Evolutionary conservation across 2,797 vertebrate genomes (phyloP).

Genomic region (Dryobates pubescens): DNA sequence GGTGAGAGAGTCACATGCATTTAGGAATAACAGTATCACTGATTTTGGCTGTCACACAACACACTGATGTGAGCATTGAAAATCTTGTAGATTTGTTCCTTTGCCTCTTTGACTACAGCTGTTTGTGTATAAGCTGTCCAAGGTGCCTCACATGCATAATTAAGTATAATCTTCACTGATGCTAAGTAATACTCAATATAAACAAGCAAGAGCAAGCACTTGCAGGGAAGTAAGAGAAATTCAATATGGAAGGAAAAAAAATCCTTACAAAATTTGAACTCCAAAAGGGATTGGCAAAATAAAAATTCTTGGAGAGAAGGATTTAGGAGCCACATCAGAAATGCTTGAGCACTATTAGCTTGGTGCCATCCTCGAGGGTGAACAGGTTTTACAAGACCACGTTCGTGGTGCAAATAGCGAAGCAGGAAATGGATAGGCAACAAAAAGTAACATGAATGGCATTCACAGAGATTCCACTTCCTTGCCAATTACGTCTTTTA

Average conservation of each 20-base stretch:
- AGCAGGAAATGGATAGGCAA: background rate
- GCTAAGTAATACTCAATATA: background rate
- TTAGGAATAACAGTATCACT: background rate
- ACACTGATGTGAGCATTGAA: background rate
- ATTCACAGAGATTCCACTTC: background rate
- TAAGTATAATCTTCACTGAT: background rate
- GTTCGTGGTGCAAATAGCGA: background rate
- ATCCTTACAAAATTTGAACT: background rate
- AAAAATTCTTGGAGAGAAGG: background rate
- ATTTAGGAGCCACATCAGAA: background rate
- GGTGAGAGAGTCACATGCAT: background rate
- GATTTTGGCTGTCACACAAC: background rate
- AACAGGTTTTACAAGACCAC: background rate
- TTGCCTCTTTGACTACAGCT: background rate
- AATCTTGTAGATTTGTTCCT: background rate
- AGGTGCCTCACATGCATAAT: background rate
- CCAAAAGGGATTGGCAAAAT: background rate
- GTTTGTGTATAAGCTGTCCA: background rate
- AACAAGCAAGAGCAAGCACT: background rate
- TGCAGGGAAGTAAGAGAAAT: background rate
- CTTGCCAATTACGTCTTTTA: background rate
- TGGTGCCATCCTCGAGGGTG: background rate
- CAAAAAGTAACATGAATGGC: background rate
- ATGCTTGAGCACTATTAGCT: background rate
- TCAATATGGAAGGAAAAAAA: background rate